Conservation (phyloP, 2,797 vertebrate species). For the Jordanella pulchra region DNA sequence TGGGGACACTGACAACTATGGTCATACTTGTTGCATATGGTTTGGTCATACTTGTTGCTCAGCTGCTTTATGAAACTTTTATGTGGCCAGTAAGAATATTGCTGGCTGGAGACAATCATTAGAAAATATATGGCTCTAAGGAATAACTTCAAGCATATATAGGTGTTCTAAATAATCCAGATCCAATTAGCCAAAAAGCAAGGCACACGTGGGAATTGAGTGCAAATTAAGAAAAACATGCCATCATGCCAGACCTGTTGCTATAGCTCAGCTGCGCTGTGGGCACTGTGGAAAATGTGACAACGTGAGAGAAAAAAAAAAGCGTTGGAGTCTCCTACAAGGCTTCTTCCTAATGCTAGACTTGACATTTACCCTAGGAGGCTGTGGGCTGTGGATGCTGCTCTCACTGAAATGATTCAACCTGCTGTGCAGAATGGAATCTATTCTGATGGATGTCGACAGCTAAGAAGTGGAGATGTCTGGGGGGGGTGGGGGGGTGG, state of each 20-base stretch:
- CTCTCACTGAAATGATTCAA: slow-evolving; percentile 71
- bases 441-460: slow-evolving; percentile 61
- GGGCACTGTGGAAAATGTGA: slow-evolving; percentile 51
- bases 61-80: slow-evolving; percentile 18
- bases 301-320: slow-evolving; percentile 47
- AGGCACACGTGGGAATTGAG: slow-evolving; percentile 4
- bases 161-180: slow-evolving; percentile 10
- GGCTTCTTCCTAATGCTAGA: slow-evolving; percentile 63
- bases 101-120: slow-evolving; percentile 46
- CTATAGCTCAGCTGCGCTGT: slow-evolving; percentile 71
- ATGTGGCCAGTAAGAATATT: slow-evolving; percentile 18
- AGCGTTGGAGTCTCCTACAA: slow-evolving; percentile 52
- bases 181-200: slow-evolving; percentile 21
- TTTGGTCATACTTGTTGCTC: slow-evolving; percentile 10
- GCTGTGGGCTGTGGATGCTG: slow-evolving; percentile 63
- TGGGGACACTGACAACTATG: slow-evolving; percentile 10
- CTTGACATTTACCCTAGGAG: slow-evolving; percentile 75
- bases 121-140: slow-evolving; percentile 33
- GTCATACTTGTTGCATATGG: too few relatives aligned
- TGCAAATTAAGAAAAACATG: slow-evolving; percentile 29
- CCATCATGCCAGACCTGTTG: slow-evolving; percentile 39
- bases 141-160: slow-evolving; percentile 14
- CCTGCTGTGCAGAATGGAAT: slow-evolving; percentile 45
- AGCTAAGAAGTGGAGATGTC: slow-evolving; percentile 45
- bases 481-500: too few relatives aligned